Evolutionary conservation across 2,797 vertebrate genomes (phyloP).

Genomic region (Tachyglossus aculeatus): DNA sequence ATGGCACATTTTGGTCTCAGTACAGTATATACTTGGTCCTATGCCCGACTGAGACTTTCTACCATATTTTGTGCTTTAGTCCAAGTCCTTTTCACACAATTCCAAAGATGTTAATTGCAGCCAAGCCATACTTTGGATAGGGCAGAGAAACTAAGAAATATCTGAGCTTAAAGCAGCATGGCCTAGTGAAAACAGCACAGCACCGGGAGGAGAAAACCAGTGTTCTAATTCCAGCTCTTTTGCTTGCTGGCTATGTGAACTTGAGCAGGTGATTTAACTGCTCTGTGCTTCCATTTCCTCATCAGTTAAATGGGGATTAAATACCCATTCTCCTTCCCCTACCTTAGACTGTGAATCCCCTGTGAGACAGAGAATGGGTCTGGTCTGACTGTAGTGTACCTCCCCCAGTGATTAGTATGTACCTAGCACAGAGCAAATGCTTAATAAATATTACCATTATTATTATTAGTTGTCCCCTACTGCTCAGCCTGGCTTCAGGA

Average conservation of each 20-base stretch:
- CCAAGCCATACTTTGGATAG: neutral
- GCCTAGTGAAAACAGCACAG: too few relatives aligned
- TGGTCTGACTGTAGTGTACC: too few relatives aligned
- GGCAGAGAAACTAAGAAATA: neutral
- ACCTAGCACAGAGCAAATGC: neutral
- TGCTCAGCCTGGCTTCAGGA: neutral
- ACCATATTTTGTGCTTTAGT: neutral
- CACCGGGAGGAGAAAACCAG: too few relatives aligned
- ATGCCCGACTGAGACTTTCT: neutral
- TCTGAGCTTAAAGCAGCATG: too few relatives aligned
- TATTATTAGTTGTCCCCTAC: neutral
- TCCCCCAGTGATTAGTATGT: neutral
- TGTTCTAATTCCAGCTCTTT: neutral
- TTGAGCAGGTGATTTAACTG: neutral
- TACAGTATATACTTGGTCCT: neutral
- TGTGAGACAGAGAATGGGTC: too few relatives aligned
- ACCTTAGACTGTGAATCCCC: too few relatives aligned
- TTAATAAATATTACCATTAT: neutral
- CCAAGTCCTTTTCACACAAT: neutral
- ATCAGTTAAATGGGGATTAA: neutral
- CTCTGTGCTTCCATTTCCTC: neutral
- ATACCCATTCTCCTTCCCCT: too few relatives aligned
- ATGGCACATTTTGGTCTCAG: neutral
- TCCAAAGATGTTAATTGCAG: neutral
- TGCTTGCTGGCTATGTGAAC: neutral